phyloP scores from a whole-genome alignment of 1,140 invertebrate genomes.

The Antheraea mylitta region DNA sequence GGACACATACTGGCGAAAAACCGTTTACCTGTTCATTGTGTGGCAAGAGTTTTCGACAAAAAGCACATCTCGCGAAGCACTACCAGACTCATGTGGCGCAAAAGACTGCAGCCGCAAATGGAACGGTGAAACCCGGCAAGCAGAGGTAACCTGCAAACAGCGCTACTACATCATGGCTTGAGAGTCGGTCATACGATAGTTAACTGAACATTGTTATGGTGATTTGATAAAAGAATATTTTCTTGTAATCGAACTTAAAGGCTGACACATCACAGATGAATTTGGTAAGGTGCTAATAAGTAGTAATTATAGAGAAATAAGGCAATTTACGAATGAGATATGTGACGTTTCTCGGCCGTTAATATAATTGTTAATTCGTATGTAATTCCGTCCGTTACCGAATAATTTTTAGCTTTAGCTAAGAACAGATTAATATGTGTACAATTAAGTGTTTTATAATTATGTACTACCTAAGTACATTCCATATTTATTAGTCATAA shows the following conservation, averaged over 20 bases:
- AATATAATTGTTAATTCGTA: slow-evolving; percentile 72
- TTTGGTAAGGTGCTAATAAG: slow-evolving; percentile 76
- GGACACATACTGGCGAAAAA: slow-evolving; percentile 95
- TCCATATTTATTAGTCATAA: slow-evolving; percentile 61
- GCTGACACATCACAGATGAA: slow-evolving; percentile 74
- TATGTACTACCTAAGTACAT: slow-evolving; percentile 40
- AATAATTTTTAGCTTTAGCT: slow-evolving; percentile 70
- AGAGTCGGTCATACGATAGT: slow-evolving; percentile 43
- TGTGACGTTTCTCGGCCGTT: slow-evolving; percentile 53
- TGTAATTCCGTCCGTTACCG: slow-evolving; percentile 76
- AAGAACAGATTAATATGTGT: slow-evolving; percentile 35
- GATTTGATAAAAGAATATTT: slow-evolving; percentile 53
- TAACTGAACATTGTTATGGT: slow-evolving; percentile 66
- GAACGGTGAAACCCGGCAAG: slow-evolving; percentile 69
- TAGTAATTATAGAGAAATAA: slow-evolving; percentile 59
- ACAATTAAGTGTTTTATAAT: slow-evolving; percentile 53
- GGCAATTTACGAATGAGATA: slow-evolving; percentile 48
- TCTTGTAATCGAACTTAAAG: slow-evolving; percentile 62
- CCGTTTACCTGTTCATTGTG: slow-evolving; percentile 93
- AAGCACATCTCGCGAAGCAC: slow-evolving; percentile 98
- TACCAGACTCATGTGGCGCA: slow-evolving; percentile 96
- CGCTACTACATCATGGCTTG: not conserved
- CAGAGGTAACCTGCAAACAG: slow-evolving; percentile 63
- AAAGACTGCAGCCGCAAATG: slow-evolving; percentile 80
- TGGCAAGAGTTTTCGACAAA: slow-evolving; percentile 95